Evolutionary conservation across 2,113 vertebrate genomes (phyloP), one percentile per base, ranked within the genome.

Genomic region (Leptodactylus fuscus): DNA sequence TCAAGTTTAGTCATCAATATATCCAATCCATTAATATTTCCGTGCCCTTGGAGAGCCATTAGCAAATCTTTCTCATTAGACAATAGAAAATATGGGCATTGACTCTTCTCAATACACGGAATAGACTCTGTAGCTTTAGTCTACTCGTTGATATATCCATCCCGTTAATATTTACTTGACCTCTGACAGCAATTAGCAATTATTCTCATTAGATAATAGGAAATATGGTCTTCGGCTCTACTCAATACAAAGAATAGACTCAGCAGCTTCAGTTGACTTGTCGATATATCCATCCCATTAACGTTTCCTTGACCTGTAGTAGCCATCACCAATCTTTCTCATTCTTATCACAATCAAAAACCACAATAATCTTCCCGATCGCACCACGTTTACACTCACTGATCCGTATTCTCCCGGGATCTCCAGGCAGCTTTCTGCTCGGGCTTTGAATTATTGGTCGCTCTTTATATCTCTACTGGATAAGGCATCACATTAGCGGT

Each of bases 271-370:
- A n/a, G n/a, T n/a, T n/a, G n/a, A n/a, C n/a, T n/a, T n/a, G n/a
- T n/a, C n/a, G n/a, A n/a, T n/a, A n/a, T n/a, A n/a, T n/a, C n/a
- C n/a, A n/a, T n/a, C 22, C 6, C 13, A 2, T 24, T 58, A n/a
- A 38, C 41, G 36, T 60, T 46, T 12, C n/a, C 78, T 29, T 65
- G 34, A 62, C 78, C 53, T 80, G 38, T 18, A 13, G 6, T 27
- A 34, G 36, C 78, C 13, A 27, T 32, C 5, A 36, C 2, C 34
- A n/a, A 22, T 80, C 22, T 44, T 80, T 62, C 2, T 9, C 36
- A 80, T 80, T 80, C 78, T n/a, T 27, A 27, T 65, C 78, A 80
- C 78, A 62, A 16, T n/a, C 58, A 27, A 24, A 22, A 44, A 80
- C 27, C 78, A 62, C 22, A 80, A 27, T 80, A 80, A 80, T 58